Conservation (phyloP, 2,113 vertebrate species). For the Brachionichthys hirsutus region DNA sequence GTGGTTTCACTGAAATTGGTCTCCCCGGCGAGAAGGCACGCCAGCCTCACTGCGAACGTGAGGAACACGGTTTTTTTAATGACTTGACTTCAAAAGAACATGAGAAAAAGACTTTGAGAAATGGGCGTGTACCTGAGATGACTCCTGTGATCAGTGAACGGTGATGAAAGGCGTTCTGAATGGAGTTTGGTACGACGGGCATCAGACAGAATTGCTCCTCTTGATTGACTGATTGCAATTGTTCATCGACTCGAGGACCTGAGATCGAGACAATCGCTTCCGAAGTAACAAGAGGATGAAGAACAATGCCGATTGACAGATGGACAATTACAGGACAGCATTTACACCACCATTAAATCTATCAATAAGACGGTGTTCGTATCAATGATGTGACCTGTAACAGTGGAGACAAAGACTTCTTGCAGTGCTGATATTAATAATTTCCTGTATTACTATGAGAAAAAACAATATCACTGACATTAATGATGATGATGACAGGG, state of each 20-base stretch:
- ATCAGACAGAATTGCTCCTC: constrained; percentile 39
- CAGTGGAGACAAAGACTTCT: constrained; percentile 48
- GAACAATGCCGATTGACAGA: constrained; percentile 25
- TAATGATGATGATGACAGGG: constrained; percentile 81
- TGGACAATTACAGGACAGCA: constrained; percentile 41
- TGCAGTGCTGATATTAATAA: constrained; percentile 72
- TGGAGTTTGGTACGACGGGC: constrained; percentile 42
- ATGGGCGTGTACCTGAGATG: constrained; percentile 40
- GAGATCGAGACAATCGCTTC: constrained; percentile 58
- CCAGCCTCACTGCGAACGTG: constrained; percentile 46
- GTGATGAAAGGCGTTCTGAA: constrained; percentile 18
- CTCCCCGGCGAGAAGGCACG: constrained; percentile 12
- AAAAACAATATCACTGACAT: constrained; percentile 69
- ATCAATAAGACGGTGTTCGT: constrained; percentile 55
- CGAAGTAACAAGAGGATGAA: constrained; percentile 32
- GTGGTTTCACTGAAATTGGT: constrained; percentile 46
- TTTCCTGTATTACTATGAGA: constrained; percentile 73
- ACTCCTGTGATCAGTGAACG: constrained; percentile 53
- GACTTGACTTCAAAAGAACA: constrained; percentile 26
- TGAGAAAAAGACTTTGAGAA: constrained; percentile 38
- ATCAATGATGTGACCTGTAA: constrained; percentile 59
- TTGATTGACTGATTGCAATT: constrained; percentile 48
- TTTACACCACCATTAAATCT: constrained; percentile 58
- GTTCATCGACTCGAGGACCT: constrained; percentile 45
- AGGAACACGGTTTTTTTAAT: constrained; percentile 45